Evolutionary conservation across 2,113 vertebrate genomes (phyloP).

Genomic region (Campylorhamphus procurvoides): DNA sequence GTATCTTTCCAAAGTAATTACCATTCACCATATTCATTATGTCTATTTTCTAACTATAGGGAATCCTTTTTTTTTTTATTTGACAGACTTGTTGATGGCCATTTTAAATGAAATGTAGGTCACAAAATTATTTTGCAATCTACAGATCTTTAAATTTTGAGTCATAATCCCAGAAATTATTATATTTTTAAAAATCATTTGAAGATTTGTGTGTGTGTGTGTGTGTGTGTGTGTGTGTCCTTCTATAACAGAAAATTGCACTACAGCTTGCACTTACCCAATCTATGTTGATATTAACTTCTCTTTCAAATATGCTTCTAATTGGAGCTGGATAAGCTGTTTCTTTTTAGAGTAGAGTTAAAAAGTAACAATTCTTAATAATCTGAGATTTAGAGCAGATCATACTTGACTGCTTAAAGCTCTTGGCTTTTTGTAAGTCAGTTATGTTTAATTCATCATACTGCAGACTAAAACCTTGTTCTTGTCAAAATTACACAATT

Average conservation of each 20-base stretch:
- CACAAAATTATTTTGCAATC: neutral
- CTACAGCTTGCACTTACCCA: neutral
- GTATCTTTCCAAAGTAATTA: neutral
- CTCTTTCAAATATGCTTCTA: conserved; percentile 8
- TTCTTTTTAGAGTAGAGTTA: conserved; percentile 19
- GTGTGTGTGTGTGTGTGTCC: neutral
- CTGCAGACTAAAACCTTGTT: conserved; percentile 66
- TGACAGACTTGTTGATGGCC: neutral
- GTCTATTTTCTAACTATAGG: neutral
- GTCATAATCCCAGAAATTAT: neutral
- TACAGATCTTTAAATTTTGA: neutral
- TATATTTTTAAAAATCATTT: conserved; percentile 19
- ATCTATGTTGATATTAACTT: conserved; percentile 1
- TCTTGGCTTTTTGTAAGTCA: conserved; percentile 58
- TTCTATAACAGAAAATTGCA: conserved; percentile 15
- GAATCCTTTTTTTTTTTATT: neutral
- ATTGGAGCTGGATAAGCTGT: conserved; percentile 9
- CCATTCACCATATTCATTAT: neutral
- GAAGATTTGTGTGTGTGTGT: neutral
- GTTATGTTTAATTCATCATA: conserved; percentile 77
- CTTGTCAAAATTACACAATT: conserved; percentile 75
- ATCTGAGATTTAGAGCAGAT: conserved; percentile 54
- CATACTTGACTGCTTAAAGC: conserved; percentile 61
- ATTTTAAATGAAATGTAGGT: conserved; percentile 11
- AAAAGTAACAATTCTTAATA: conserved; percentile 10